Evolutionary conservation across 2,888 invertebrate genomes (phyloP), one percentile per base, ranked within the genome.

Genomic region (Phlogophora meticulosa): DNA sequence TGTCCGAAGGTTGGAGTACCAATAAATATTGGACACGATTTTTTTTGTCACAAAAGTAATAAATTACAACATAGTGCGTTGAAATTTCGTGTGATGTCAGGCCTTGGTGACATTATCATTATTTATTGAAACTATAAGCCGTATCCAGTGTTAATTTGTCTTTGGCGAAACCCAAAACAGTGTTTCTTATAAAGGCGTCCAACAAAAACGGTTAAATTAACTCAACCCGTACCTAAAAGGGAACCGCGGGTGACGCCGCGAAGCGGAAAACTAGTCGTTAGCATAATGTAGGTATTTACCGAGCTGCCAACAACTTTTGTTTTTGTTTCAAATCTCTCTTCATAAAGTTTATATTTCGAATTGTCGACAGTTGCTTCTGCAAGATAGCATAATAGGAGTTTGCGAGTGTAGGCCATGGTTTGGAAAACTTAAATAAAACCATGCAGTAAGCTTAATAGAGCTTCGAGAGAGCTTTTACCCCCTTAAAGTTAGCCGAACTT

Each of bases 211-310:
- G 52, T 77, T 72, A 59, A 76, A 72, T 65, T 64, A 73, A 73
- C 63, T 55, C 72, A 63, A 76, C 76, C 80, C 73, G 49, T 66
- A n/a, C n/a, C n/a, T n/a, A 51, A 76, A 84, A 76, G 84, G 84
- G 72, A 58, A 60, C 60, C 64, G 40, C 58, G 71, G 43, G 66
- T 70, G 60, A 73, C 34, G 60, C 65, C 69, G 17, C 53, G 64
- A 74, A 79, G 69, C 57, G 82, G 80, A 81, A 82, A 81, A 79
- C 73, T 84, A 82, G 73, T 70, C 66, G 57, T 81, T 72, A 72
- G 42, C 48, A 64, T 66, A 66, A 67, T 60, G 55, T 77, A 64
- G 46, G 40, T 68, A 61, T 64, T 65, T 56, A 70, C 63, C 15
- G 36, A 60, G 28, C 43, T 51, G 57, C 43, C 48, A 57, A 42